Evolutionary conservation across 2,797 vertebrate genomes (phyloP).

Genomic region (Cynodonichthys magdalenae): DNA sequence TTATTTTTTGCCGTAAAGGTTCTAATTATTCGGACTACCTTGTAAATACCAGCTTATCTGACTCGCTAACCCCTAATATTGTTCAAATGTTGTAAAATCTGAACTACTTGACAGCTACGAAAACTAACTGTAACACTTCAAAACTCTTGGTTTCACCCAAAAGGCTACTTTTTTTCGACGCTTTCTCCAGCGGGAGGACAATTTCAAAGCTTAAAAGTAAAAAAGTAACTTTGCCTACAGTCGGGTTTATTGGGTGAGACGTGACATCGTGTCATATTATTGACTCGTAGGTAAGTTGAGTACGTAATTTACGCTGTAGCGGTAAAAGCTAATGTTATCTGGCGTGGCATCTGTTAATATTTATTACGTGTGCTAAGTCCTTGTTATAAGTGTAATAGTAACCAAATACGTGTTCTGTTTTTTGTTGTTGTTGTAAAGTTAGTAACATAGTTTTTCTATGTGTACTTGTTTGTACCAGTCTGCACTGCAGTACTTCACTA

Average conservation of each 20-base stretch:
- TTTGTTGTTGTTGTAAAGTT: background rate
- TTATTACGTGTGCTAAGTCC: background rate
- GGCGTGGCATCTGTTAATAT: background rate
- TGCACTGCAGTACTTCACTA: slow-evolving; percentile 2
- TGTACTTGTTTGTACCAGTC: slow-evolving; percentile 18
- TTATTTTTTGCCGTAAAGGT: background rate
- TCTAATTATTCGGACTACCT: background rate
- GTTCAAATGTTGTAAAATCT: background rate
- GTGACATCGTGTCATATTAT: slow-evolving; percentile 45
- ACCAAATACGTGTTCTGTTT: too few species aligned
- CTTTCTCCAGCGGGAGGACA: background rate
- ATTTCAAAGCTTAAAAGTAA: slow-evolving; percentile 2
- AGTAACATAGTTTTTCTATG: background rate
- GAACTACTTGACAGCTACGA: slow-evolving; percentile 15
- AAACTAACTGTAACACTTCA: slow-evolving; percentile 11
- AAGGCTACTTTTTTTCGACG: background rate
- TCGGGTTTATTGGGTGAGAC: slow-evolving; percentile 63
- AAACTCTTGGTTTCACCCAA: slow-evolving; percentile 9
- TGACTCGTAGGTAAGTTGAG: slow-evolving; percentile 65
- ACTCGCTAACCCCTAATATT: slow-evolving; percentile 14
- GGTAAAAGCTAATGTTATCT: background rate
- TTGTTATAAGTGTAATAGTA: background rate
- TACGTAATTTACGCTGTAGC: background rate
- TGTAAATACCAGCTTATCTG: background rate
- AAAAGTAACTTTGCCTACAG: slow-evolving; percentile 4